Evolutionary conservation across 2,888 invertebrate species (phyloP).

Genomic region (Automeris io): DNA sequence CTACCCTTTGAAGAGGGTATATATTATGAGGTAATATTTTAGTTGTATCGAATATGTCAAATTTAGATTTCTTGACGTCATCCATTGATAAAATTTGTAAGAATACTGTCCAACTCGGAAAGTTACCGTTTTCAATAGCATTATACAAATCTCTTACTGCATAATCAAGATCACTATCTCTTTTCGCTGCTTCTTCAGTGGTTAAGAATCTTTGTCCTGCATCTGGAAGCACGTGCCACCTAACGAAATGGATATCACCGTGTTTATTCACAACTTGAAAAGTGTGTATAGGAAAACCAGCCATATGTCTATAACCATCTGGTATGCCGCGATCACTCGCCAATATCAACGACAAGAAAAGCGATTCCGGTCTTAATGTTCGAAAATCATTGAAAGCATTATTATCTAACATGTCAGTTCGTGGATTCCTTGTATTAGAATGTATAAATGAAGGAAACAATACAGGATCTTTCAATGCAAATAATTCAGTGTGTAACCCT

Average conservation of each 20-base stretch:
- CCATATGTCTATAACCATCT: slow-evolving; percentile 92
- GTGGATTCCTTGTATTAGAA: slow-evolving; percentile 94
- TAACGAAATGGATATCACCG: slow-evolving; percentile 83
- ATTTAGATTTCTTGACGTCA: slow-evolving; percentile 84
- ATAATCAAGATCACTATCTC: slow-evolving; percentile 89
- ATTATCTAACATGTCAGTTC: slow-evolving; percentile 88
- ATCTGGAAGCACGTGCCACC: slow-evolving; percentile 92
- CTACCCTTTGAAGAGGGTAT: slow-evolving; percentile 88
- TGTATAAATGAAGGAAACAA: slow-evolving; percentile 94
- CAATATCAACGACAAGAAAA: slow-evolving; percentile 87
- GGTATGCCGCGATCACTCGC: slow-evolving; percentile 94
- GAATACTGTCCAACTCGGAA: slow-evolving; percentile 84
- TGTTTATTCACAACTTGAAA: slow-evolving; percentile 88
- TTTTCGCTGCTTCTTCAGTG: slow-evolving; percentile 78
- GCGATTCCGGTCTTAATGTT: slow-evolving; percentile 87
- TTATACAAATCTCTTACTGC: slow-evolving; percentile 89
- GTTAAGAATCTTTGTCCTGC: slow-evolving; percentile 88
- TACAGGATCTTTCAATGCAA: slow-evolving; percentile 90
- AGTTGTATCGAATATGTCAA: slow-evolving; percentile 94
- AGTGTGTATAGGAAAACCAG: slow-evolving; percentile 94
- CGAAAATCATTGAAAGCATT: slow-evolving; percentile 97
- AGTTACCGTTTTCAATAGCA: slow-evolving; percentile 84
- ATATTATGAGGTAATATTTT: slow-evolving; percentile 86
- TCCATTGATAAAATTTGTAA: slow-evolving; percentile 89
- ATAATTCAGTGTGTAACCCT: slow-evolving; percentile 92